These are phyloP conservation scores for Conchocele bisecta DNA, from an alignment of 2,888 invertebrate genomes.

Conservation along the genomic window DNA sequence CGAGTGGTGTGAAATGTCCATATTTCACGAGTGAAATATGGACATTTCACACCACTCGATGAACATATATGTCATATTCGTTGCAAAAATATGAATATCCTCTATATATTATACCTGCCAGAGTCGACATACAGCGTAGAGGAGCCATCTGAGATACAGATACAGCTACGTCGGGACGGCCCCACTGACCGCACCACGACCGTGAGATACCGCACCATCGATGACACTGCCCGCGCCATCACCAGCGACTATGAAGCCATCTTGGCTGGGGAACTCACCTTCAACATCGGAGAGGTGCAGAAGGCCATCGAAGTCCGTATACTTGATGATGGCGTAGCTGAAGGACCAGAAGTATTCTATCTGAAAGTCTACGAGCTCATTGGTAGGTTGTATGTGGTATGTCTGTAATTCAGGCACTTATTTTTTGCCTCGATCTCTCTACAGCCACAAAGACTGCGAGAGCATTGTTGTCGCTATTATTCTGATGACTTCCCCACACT, in stretches of 20 bases:
- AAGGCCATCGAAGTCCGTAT: slow-evolving; percentile 67
- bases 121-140: slow-evolving; percentile 56
- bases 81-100: too few relatives aligned
- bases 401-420: neutral
- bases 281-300: slow-evolving; percentile 71
- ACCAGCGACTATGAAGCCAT: slow-evolving; percentile 70
- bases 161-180: slow-evolving; percentile 74
- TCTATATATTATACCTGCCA: too few relatives aligned
- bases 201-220: slow-evolving; percentile 75
- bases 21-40: too few relatives aligned
- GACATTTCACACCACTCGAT: too few relatives aligned
- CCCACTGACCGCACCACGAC: slow-evolving; percentile 51
- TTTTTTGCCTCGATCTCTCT: neutral
- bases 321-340: slow-evolving; percentile 75
- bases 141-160: slow-evolving; percentile 67
- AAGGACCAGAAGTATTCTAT: slow-evolving; percentile 77
- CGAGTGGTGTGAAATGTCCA: too few relatives aligned
- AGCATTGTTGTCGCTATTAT: too few relatives aligned
- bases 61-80: too few relatives aligned
- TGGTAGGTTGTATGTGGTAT: slow-evolving; percentile 77
- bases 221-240: slow-evolving; percentile 71
- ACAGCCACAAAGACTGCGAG: too few relatives aligned
- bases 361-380: slow-evolving; percentile 77
- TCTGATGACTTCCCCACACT: too few relatives aligned
- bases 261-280: slow-evolving; percentile 61